phyloP scores from a whole-genome alignment of 2,797 vertebrate genomes.

The Bufotes viridis region DNA sequence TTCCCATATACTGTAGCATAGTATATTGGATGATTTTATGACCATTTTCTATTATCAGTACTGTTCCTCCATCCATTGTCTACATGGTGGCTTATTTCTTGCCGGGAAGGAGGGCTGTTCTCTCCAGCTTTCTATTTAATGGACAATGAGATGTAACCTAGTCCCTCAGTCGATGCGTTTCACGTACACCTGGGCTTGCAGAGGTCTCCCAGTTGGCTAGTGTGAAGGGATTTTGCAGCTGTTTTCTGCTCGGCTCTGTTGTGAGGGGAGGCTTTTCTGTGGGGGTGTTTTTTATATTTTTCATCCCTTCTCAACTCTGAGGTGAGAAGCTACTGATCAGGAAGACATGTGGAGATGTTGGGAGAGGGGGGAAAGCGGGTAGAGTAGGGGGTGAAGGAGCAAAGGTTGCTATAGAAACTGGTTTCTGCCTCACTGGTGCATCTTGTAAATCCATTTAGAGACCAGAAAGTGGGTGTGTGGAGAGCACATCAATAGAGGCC shows the following conservation, averaged over 20 bases:
- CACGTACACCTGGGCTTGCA: background rate
- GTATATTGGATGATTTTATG: no score
- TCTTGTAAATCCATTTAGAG: constrained; percentile 93
- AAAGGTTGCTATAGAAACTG: constrained; percentile 84
- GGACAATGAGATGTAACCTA: background rate
- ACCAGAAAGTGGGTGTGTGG: constrained; percentile 85
- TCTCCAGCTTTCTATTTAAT: no score
- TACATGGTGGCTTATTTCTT: no score
- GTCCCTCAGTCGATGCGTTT: background rate
- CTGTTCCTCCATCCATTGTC: no score
- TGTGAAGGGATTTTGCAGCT: background rate
- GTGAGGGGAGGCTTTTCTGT: background rate
- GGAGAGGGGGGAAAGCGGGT: constrained; percentile 29
- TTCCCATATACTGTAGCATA: no score
- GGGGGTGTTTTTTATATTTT: background rate
- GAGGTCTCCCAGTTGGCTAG: background rate
- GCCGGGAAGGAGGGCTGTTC: no score
- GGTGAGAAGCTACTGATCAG: constrained; percentile 42
- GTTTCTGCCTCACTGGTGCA: constrained; percentile 89
- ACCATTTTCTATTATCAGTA: no score
- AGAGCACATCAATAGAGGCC: constrained; percentile 74
- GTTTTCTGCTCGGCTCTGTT: no score
- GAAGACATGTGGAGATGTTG: constrained; percentile 3
- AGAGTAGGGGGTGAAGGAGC: constrained; percentile 64
- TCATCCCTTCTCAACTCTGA: constrained; percentile 7